Base-by-base conservation (phyloP, 2,888 invertebrate species). In the Eucera pruinosa region DNA sequence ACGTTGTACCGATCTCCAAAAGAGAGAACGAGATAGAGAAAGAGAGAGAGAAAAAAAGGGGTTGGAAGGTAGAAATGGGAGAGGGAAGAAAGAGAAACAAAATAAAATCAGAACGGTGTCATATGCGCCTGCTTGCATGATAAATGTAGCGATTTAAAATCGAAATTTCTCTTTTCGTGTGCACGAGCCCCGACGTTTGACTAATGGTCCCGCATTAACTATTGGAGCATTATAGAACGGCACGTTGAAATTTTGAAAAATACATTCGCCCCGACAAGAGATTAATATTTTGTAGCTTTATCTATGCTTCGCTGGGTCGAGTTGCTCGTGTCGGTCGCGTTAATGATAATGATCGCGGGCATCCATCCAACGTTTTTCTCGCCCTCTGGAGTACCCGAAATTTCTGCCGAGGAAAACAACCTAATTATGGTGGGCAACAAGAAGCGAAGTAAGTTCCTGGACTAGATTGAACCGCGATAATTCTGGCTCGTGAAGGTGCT, bases 111-210 rank as follows among this genome's bases (percentile, higher is more conserved):
- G 90, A 91, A 91, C 87, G 90, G 90, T 91, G 92, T 92, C 92
- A 91, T 88, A 90, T 87, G 91, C 90, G 91, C 91, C 91, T 91
- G 92, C 91, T 92, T 92, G 92, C 92, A 92, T 92, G 92, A 92
- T 91, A 91, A 92, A 92, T 92, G 92, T 92, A 91, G 91, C 91
- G 92, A 92, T 92, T 92, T 92, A 92, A 92, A 92, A 91, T 92
- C 91, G 92, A 90, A 91, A 92, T 90, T 92, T 92, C 90, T 91
- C 91, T 91, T 85, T 91, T 91, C 91, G 90, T 90, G 91, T 91
- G 90, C 91, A 90, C 88, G 88, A 87, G 83, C 83, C 87, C 85
- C 72, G 91, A 90, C 90, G 91, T 91, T 91, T 92, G 91, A 92
- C 91, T 92, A 92, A 92, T 92, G 92, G 92, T 91, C 83, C 83